Base-by-base conservation (phyloP, 1,140 invertebrate genomes). In the Zaprionus ghesquierei region DNA sequence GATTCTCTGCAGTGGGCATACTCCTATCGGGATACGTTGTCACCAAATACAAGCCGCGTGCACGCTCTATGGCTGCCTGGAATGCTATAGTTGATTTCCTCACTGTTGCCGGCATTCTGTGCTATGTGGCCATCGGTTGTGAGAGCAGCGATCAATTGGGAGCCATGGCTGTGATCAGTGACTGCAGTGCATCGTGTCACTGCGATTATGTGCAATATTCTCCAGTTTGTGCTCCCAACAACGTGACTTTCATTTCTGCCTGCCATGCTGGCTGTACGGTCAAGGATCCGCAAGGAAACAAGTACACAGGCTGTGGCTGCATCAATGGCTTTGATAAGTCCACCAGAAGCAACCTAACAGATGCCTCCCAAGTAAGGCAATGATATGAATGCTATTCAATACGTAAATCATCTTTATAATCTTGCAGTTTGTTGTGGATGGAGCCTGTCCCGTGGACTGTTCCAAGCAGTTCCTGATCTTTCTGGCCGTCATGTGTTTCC, bases 1-100 rank as follows among this genome's bases (percentile, higher is more conserved):
- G 95, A 5, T 95, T 95, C 90, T 95, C 95, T 18, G 95, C 95
- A 0, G 92, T 95, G 18, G 96, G 96, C 2, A 94, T 96, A 15
- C 79, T 96, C 2, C 35, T 95, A 0, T 95, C 95, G 2, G 96
- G 96, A 1, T 82, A 94, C 6, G 56, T 96, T 1, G 94, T 96
- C 18, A 94, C 95, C 0, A 95, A 94, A 77, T 95, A 94, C 64
- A 95, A 95, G 79, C 95, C 95, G 0, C 93, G 93, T 63, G 95
- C 95, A 0, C 92, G 95, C 46, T 93, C 93, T 50, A 90, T 96
- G 65, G 95, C 95, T 5, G 93, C 92, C 0, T 96, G 95, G 95
- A 96, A 96, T 85, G 94, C 96, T 1, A 91, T 95, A 49, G 94
- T 95, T 18, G 95, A 95, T 20, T 90, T 94, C 0, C 87, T 95